Conservation (phyloP, 2,888 invertebrate species). For the Diarsia rubi region DNA sequence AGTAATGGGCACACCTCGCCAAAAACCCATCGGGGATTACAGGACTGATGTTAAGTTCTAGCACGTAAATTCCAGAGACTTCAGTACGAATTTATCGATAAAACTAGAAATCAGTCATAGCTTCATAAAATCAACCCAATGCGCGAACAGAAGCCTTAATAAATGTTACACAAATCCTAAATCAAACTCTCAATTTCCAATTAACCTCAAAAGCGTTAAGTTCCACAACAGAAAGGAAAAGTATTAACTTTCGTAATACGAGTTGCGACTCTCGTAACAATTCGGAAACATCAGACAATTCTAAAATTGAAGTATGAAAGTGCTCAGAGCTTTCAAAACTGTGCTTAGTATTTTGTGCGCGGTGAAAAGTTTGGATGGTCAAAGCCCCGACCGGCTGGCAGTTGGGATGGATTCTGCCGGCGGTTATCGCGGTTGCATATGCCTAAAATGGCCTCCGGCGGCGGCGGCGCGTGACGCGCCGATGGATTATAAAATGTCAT, state of each 20-base stretch:
- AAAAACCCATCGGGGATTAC: too few relatives aligned
- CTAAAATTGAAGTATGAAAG: conserved; percentile 41
- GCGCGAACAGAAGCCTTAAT: neutral
- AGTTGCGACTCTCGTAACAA: conserved; percentile 23
- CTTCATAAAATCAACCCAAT: neutral
- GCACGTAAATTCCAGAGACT: neutral
- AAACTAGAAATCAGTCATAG: neutral
- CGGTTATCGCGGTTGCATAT: conserved; percentile 3
- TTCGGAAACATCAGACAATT: conserved; percentile 42
- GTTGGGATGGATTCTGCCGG: conserved; percentile 20
- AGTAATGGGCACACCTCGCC: too few relatives aligned
- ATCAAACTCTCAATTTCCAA: neutral
- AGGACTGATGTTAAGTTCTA: neutral
- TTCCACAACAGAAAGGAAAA: conserved; percentile 1
- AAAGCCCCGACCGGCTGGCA: neutral
- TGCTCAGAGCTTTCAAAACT: conserved; percentile 39
- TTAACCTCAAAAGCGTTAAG: conserved; percentile 3
- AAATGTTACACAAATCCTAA: neutral
- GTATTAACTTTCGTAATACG: neutral
- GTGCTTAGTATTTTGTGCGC: conserved; percentile 26
- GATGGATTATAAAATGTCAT: conserved; percentile 43
- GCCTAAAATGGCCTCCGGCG: neutral
- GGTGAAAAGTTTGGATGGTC: conserved; percentile 37
- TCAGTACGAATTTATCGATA: neutral
- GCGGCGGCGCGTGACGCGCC: too few relatives aligned